Evolutionary conservation across 2,113 vertebrate species (phyloP).

Genomic region (Atractosteus spatula): DNA sequence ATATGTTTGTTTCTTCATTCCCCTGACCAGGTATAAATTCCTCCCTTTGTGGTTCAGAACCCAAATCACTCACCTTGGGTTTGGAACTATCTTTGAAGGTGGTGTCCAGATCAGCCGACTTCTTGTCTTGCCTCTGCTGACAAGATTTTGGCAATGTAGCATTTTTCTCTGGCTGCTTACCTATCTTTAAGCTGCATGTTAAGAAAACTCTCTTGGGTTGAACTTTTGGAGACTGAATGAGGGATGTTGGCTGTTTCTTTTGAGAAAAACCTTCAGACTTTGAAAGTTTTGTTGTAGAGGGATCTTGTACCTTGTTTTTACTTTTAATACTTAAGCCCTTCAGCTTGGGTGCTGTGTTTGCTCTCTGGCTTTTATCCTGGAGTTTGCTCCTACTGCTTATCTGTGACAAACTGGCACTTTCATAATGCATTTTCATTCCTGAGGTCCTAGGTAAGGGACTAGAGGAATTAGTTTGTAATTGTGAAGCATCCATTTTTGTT

Average conservation of each 20-base stretch:
- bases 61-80: slow-evolving; percentile 25
- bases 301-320: slow-evolving; percentile 60
- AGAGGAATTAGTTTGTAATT: slow-evolving; percentile 42
- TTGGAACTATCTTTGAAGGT: slow-evolving; percentile 14
- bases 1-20: slow-evolving; percentile 1
- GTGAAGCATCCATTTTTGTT: slow-evolving; percentile 46
- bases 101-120: neutral
- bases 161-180: slow-evolving; percentile 36
- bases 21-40: slow-evolving; percentile 32
- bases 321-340: slow-evolving; percentile 73
- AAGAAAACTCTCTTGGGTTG: slow-evolving; percentile 45
- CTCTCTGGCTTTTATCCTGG: slow-evolving; percentile 55
- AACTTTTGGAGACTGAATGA: slow-evolving; percentile 55
- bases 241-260: slow-evolving; percentile 56
- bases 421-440: slow-evolving; percentile 48
- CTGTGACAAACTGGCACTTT: slow-evolving; percentile 48
- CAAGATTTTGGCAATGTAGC: slow-evolving; percentile 11
- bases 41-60: slow-evolving; percentile 22
- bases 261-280: slow-evolving; percentile 47
- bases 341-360: slow-evolving; percentile 62
- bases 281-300: slow-evolving; percentile 19
- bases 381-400: slow-evolving; percentile 54
- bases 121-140: slow-evolving; percentile 31
- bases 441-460: slow-evolving; percentile 38
- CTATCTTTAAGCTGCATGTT: slow-evolving; percentile 41